phyloP scores from a whole-genome alignment of 2,113 vertebrate species.

The Phrynocephalus versicolor region DNA sequence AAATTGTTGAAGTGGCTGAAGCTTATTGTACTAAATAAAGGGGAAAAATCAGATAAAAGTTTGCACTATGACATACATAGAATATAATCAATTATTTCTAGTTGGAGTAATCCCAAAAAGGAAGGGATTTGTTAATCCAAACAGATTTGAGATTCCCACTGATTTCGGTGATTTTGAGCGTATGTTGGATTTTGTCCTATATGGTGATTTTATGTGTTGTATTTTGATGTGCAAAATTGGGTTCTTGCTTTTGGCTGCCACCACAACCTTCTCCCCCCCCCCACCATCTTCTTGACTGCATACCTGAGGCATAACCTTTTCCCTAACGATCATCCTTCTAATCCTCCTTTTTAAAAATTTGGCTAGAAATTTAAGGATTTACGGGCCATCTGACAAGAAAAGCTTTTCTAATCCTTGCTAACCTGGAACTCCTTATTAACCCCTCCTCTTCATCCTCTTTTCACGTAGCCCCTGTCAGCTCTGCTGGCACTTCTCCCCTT shows the following conservation, averaged over 20 bases:
- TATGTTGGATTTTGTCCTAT: not conserved
- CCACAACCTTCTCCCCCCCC: not conserved
- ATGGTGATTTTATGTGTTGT: slow-evolving; percentile 44
- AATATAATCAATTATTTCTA: not conserved
- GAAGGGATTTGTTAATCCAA: not conserved
- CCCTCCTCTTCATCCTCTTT: slow-evolving; percentile 77
- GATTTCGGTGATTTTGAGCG: not conserved
- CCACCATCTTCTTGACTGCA: slow-evolving; percentile 45
- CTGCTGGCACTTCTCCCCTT: slow-evolving; percentile 83
- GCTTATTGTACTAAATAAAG: too few relatives aligned
- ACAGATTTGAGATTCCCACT: not conserved
- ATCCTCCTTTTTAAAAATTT: slow-evolving; percentile 44
- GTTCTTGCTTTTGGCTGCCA: slow-evolving; percentile 31
- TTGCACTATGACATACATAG: not conserved
- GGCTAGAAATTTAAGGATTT: slow-evolving; percentile 56
- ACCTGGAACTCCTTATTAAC: slow-evolving; percentile 75
- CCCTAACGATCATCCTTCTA: slow-evolving; percentile 49
- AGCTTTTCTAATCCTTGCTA: slow-evolving; percentile 75
- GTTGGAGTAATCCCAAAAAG: not conserved
- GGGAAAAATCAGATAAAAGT: not conserved
- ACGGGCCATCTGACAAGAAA: slow-evolving; percentile 64
- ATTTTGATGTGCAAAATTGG: slow-evolving; percentile 1
- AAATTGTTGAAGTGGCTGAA: too few relatives aligned
- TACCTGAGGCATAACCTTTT: slow-evolving; percentile 50
- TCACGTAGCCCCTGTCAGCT: slow-evolving; percentile 77